Conservation (phyloP, 2,113 vertebrate genomes). For the Ptyas mucosa region DNA sequence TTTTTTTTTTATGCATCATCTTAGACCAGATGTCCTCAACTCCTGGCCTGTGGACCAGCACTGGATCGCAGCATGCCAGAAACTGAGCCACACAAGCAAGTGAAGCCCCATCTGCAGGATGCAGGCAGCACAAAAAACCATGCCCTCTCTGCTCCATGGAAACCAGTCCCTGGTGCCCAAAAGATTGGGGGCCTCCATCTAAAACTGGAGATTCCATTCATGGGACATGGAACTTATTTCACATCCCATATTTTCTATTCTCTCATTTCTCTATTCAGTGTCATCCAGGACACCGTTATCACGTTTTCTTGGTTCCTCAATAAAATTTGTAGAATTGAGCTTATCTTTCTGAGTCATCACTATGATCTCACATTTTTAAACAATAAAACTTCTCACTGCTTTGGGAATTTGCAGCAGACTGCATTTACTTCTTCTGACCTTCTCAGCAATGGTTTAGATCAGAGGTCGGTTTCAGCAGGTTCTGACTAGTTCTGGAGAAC, state of each 20-base stretch:
- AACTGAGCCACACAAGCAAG: too few species aligned
- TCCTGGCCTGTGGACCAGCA: too few species aligned
- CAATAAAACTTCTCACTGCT: neutral
- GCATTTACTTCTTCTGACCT: neutral
- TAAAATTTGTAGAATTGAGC: neutral
- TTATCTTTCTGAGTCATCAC: neutral
- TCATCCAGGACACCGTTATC: neutral
- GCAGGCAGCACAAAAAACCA: too few species aligned
- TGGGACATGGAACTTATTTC: neutral
- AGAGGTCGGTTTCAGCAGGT: too few species aligned
- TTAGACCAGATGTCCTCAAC: neutral
- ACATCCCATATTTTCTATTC: neutral
- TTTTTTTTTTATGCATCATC: neutral
- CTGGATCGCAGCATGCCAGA: too few species aligned
- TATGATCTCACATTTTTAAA: neutral
- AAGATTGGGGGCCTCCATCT: neutral
- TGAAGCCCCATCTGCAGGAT: too few species aligned
- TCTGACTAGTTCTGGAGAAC: too few species aligned
- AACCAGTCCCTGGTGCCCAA: too few species aligned
- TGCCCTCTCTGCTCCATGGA: too few species aligned
- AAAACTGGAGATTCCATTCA: neutral
- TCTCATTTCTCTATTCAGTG: neutral
- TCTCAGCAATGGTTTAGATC: neutral
- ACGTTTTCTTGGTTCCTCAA: neutral
- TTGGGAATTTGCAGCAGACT: neutral